These are phyloP conservation scores for Mamestra configurata DNA, from an alignment of 1,140 invertebrate species.

Conservation along the genomic window DNA sequence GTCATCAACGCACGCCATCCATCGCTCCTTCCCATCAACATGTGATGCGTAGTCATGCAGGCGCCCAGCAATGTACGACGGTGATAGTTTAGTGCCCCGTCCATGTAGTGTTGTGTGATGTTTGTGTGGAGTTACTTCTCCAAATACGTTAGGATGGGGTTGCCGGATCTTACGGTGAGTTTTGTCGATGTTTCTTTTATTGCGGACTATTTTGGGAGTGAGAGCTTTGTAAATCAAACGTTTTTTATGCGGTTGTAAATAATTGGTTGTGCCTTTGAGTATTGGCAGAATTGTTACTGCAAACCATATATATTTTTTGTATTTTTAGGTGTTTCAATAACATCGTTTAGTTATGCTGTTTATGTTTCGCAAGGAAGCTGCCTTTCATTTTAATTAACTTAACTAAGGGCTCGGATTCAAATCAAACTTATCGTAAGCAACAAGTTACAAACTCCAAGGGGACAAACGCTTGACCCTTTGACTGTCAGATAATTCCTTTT, in stretches of 20 bases:
- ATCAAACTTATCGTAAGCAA: neutral
- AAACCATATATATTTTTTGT: no score
- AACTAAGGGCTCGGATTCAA: no score
- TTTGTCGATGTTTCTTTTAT: conserved; percentile 19
- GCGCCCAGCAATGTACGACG: conserved; percentile 19
- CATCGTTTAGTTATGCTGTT: no score
- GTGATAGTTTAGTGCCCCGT: conserved; percentile 39
- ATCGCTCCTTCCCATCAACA: conserved; percentile 53
- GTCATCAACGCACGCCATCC: conserved; percentile 19
- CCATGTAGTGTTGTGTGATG: conserved; percentile 70
- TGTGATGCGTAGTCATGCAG: conserved; percentile 51
- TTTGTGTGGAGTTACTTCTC: conserved; percentile 76
- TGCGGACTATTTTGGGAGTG: neutral
- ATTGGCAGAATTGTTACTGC: no score
- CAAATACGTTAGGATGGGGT: conserved; percentile 76
- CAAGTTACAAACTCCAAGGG: neutral
- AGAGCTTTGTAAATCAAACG: neutral
- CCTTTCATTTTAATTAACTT: no score
- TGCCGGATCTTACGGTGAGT: conserved; percentile 84
- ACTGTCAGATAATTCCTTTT: no score
- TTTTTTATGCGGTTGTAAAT: neutral
- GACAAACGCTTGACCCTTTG: neutral
- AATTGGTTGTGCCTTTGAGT: no score
- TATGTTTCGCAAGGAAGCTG: no score
- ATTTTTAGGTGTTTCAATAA: no score